Conservation (phyloP, 2,888 invertebrate genomes). For the Drosophila mulleri region DNA sequence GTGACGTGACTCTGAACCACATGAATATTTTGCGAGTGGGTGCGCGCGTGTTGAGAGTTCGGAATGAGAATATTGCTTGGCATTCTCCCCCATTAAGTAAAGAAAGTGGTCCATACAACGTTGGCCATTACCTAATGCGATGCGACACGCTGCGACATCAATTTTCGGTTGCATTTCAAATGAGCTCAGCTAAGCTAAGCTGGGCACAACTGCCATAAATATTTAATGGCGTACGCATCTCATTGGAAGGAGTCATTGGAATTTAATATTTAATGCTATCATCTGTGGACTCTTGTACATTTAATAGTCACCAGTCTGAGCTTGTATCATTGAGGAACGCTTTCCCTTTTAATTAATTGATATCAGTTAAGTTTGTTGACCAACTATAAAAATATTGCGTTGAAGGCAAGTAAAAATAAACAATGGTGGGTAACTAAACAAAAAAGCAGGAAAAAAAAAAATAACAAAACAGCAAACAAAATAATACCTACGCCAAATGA, state of each 20-base stretch:
- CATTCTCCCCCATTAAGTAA: constrained; percentile 22
- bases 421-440: constrained; percentile 25
- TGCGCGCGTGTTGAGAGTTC: constrained; percentile 62
- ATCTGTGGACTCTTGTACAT: constrained; percentile 21
- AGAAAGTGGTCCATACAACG: constrained; percentile 37
- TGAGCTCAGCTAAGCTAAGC: constrained; percentile 56
- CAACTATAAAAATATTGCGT: constrained; percentile 30
- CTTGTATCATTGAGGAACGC: constrained; percentile 42
- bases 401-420: constrained; percentile 36
- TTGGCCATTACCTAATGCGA: constrained; percentile 73
- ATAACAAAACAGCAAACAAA: constrained; percentile 21
- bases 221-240: constrained; percentile 53
- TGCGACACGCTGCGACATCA: constrained; percentile 72
- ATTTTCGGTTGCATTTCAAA: constrained; percentile 78
- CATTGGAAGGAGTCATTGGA: constrained; percentile 47
- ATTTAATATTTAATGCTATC: constrained; percentile 68
- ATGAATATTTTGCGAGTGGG: constrained; percentile 65
- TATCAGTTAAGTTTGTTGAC: constrained; percentile 55
- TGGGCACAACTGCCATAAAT: constrained; percentile 39
- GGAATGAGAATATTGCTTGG: constrained; percentile 43
- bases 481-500: constrained; percentile 19
- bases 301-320: constrained; percentile 8
- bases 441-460: constrained; percentile 12
- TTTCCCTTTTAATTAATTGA: constrained; percentile 77
- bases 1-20: constrained; percentile 52